Evolutionary conservation across 2,797 vertebrate genomes (phyloP), one percentile per base, ranked within the genome.

Genomic region (Leucoraja ocellata): DNA sequence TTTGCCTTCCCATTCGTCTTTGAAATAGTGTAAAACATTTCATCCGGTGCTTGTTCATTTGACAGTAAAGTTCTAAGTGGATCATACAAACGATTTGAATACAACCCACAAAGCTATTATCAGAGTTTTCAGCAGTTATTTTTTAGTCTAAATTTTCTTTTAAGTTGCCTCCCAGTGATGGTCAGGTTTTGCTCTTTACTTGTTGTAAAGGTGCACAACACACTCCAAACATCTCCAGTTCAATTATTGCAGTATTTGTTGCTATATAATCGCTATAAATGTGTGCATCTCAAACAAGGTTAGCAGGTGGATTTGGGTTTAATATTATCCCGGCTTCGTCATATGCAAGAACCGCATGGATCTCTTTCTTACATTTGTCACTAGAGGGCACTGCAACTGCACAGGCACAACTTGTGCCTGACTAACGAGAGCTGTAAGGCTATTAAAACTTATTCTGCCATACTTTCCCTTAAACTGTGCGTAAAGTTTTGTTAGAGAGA

Each of bases 341-440:
- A 32, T 68, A 11, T 18, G 32, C 32, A 88, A 88, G n/a, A 68
- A 36, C 14, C 28, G 18, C 84, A 68, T 36, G 32, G 16, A 88
- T 68, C n/a, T 23, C n/a, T 21, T 88, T 18, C n/a, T 39, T 93
- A 88, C 94, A 95, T 95, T 94, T 96, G 95, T 95, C 98, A 97
- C 97, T 97, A 98, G 98, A 97, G 97, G 97, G 98, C 97, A 97
- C 96, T 97, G 94, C 97, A 97, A 97, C 97, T 96, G 97, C 97
- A 96, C 95, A 95, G 93, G 96, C 96, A 94, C 94, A 94, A 95
- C 94, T 58, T 46, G 32, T 91, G 88, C 7, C 71, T 92, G 71
- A n/a, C 46, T 92, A 54, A 39, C 58, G 18, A 92, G 90, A 74
- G 32, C 68, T 74, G 90, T 58, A 39, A n/a, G 90, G 25, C 71